These are phyloP conservation scores for Micrasema longulum DNA, from an alignment of 1,140 invertebrate species.

Conservation along the genomic window DNA sequence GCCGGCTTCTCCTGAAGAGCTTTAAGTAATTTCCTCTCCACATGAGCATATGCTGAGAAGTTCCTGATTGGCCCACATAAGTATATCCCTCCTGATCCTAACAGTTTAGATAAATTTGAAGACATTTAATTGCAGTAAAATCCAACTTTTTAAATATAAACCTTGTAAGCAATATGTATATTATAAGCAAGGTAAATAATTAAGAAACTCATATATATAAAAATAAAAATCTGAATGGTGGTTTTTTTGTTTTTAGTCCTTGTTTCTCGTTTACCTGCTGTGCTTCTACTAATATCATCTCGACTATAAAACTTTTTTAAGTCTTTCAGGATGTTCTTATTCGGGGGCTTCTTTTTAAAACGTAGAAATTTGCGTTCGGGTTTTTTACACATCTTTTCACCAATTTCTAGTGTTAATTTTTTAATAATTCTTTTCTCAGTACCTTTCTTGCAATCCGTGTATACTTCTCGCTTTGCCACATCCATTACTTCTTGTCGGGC, in stretches of 20 bases:
- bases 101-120: no score
- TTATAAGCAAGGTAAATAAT: no score
- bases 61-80: no score
- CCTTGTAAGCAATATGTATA: neutral
- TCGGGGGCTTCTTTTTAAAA: slow-evolving; percentile 9
- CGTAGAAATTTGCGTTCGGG: slow-evolving; percentile 7
- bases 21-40: no score
- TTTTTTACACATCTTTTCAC: neutral
- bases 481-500: slow-evolving; percentile 14
- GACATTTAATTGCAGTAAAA: no score
- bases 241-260: slow-evolving; percentile 11
- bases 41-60: no score
- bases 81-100: no score
- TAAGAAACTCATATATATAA: neutral
- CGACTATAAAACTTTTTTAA: slow-evolving; percentile 5
- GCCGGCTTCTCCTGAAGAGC: no score
- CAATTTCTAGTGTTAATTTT: neutral
- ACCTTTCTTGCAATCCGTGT: slow-evolving; percentile 10
- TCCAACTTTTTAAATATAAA: no score
- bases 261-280: slow-evolving; percentile 8
- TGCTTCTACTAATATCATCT: slow-evolving; percentile 9
- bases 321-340: slow-evolving; percentile 3
- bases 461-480: neutral
- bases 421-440: slow-evolving; percentile 9
- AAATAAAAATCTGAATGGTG: no score